phyloP scores from a whole-genome alignment of 2,113 vertebrate genomes.

The Lathamus discolor region DNA sequence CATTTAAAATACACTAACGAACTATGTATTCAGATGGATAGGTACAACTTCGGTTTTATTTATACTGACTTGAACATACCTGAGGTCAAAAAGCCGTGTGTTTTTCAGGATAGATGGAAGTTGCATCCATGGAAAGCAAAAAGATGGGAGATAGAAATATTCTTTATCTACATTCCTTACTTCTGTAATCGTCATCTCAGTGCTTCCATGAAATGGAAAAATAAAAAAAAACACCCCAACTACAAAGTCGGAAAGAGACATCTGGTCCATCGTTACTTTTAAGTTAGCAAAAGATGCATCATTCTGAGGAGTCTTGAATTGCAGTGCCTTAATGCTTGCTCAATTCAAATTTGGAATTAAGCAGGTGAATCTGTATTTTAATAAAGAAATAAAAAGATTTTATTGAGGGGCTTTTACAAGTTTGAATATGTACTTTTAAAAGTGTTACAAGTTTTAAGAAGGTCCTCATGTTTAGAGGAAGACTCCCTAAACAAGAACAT shows the following conservation, averaged over 20 bases:
- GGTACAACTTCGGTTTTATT: neutral
- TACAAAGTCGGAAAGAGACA: neutral
- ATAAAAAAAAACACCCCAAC: neutral
- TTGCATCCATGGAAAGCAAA: neutral
- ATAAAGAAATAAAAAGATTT: neutral
- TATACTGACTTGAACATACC: neutral
- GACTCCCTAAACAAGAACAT: neutral
- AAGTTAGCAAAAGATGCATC: neutral
- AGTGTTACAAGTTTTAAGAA: neutral
- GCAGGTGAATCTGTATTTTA: neutral
- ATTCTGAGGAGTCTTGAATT: neutral
- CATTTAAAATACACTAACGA: neutral
- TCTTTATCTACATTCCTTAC: neutral
- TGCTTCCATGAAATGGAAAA: neutral
- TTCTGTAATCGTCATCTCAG: neutral
- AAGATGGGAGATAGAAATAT: neutral
- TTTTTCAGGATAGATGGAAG: neutral
- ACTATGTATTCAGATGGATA: neutral
- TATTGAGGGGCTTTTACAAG: neutral
- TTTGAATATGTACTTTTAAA: neutral
- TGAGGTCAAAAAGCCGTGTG: neutral
- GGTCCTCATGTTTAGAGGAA: neutral
- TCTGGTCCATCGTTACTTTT: neutral
- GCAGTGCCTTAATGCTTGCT: neutral
- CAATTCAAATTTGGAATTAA: neutral